Evolutionary conservation across 2,113 vertebrate species (phyloP), one percentile per base, ranked within the genome.

Genomic region (Excalfactoria chinensis): DNA sequence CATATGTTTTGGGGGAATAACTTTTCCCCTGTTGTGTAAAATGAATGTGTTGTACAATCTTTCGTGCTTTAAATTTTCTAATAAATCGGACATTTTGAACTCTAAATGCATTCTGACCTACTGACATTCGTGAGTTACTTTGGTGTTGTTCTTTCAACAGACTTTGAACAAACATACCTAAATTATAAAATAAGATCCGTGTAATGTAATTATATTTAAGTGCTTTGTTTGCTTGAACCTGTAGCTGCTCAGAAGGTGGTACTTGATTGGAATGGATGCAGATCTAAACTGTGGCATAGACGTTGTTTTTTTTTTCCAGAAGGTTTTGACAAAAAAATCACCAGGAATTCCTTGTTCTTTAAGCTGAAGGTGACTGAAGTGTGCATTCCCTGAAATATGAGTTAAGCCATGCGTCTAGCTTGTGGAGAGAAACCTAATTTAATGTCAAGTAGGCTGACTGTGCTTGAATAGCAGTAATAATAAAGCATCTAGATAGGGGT

Each of bases 181-280:
- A 89, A 56, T 6, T 70, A n/a, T 59, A 84, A 60, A 63, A 23
- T 53, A 51, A 53, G 28, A 41, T 63, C 9, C 5, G 1, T 53
- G 11, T 20, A 76, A 22, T 59, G 8, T 37, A 3, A 8, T 48
- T 43, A 8, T 62, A 35, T 62, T 69, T 56, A 53, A 66, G 10
- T 0, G 0, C n/a, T 59, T 85, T 62, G 7, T 69, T 82, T 84
- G 74, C 26, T 73, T 28, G 60, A 60, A 5, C 14, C 11, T 71
- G 0, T 43, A 20, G 43, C 18, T 44, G 7, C 17, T 63, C n/a
- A 63, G 46, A 67, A 37, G 32, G 4, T 35, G 69, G 30, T 46
- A 26, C 4, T 7, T 46, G 37, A 16, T 76, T 0, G 0, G 44
- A 79, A 28, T 13, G 13, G 58, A 11, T 7, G 4, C 19, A 30